Percentiles rank a stretch among this genome's conserved stretches.
phyloP scores from a whole-genome alignment of 1,140 invertebrate species.

The Trachymyrmex septentrionalis region DNA sequence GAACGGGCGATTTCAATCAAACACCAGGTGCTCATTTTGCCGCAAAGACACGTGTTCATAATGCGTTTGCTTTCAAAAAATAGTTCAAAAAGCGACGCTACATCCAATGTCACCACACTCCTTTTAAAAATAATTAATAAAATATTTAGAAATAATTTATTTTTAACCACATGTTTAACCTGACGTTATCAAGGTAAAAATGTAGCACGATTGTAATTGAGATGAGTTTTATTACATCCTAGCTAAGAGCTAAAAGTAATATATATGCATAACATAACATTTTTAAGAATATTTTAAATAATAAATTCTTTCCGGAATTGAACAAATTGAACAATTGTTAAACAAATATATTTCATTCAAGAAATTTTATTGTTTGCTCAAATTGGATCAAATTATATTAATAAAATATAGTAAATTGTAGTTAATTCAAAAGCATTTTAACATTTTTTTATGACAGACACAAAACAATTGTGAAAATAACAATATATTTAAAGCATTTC shows the following conservation, averaged over 20 bases:
- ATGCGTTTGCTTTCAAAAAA: neutral
- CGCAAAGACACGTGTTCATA: neutral
- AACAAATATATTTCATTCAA: no score
- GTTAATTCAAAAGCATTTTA: neutral
- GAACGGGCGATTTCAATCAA: neutral
- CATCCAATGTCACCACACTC: neutral
- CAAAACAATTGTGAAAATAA: neutral
- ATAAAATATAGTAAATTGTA: neutral
- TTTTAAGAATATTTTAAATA: neutral
- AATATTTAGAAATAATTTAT: conserved; percentile 13
- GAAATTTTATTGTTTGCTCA: no score
- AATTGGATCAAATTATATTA: neutral
- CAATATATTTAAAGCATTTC: neutral
- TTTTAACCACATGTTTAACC: neutral
- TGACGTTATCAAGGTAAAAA: neutral
- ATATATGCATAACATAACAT: neutral
- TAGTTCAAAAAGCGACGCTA: neutral
- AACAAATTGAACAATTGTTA: no score
- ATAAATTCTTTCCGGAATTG: neutral
- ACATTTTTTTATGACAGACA: neutral
- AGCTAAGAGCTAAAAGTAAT: neutral
- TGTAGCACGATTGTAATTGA: neutral
- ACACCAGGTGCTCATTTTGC: neutral
- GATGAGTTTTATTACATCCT: neutral
- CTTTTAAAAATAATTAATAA: neutral